phyloP scores from a whole-genome alignment of 2,888 invertebrate species.

The Pandemis corylana region DNA sequence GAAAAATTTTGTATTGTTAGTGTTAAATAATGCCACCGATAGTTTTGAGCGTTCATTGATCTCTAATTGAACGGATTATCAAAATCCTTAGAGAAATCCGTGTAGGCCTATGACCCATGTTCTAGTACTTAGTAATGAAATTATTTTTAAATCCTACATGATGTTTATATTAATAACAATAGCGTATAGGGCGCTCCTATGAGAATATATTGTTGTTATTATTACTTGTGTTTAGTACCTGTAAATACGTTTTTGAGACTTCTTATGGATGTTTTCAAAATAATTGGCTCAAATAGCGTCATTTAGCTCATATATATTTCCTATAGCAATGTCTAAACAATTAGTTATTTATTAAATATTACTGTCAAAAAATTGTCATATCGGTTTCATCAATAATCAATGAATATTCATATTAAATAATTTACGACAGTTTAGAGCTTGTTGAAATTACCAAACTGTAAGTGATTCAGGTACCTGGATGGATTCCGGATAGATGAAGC shows the following conservation, averaged over 20 bases:
- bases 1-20: background rate
- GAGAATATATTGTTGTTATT: background rate
- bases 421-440: too few species aligned
- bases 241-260: background rate
- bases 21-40: conserved; percentile 9
- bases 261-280: background rate
- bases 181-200: background rate
- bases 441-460: too few species aligned
- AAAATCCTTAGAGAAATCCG: background rate
- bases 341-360: background rate
- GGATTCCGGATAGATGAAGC: too few species aligned
- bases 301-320: background rate
- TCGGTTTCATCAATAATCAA: background rate
- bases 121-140: background rate
- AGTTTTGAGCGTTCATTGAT: background rate
- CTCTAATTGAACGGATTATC: background rate
- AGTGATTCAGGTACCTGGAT: too few species aligned
- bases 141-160: background rate
- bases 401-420: too few species aligned
- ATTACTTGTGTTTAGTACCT: background rate
- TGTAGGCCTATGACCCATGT: background rate
- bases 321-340: background rate
- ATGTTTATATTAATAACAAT: too few species aligned
- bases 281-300: background rate
- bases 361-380: background rate